Base-by-base conservation (phyloP, 2,797 vertebrate genomes). In the Ara ararauna region DNA sequence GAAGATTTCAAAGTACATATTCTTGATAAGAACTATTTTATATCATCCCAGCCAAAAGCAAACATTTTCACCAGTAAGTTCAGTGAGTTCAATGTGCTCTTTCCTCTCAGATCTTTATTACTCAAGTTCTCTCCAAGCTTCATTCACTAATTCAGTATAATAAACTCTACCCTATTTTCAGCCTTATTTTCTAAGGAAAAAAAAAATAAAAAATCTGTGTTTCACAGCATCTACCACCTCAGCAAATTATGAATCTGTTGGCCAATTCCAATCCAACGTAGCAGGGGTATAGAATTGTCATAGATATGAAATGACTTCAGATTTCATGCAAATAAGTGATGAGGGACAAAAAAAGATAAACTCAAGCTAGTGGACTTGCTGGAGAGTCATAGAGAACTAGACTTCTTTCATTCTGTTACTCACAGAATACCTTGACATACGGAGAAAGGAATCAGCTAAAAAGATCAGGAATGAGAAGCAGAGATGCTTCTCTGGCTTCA, bases 1-100 rank as follows among this genome's bases (percentile, higher is more conserved):
- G 27, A 92, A 83, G 68, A 91, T 95, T 97, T 94, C 70, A 75
- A 94, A 95, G 91, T 70, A 93, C 45, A 72, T 72, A 71, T 58
- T 77, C 65, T 72, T 7, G 3, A 22, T 61, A 75, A 92, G 71
- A 95, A 89, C 71, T 14, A 62, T 75, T 95, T 82, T 72, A 2
- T 66, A 42, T 50, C 75, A 87, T 22, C 53, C 68, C 90, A 89
- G 75, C 38, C 67, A 77, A 90, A 93, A 60, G 84, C 71, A 90
- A 94, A 83, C 20, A 50, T 65, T 95, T 90, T 74, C 71, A 61
- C 40, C 90, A 73, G 32, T 9, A 93, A 76, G 61, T 91, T 96
- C 71, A 91, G 54, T 6, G 30, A 91, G 47, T 81, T 92, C 65
- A 83, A 4, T 42, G 53, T 87, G 58, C 54, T 87, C 77, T 45